Base-by-base conservation (phyloP, 2,797 vertebrate genomes). In the Hyperoplus immaculatus region DNA sequence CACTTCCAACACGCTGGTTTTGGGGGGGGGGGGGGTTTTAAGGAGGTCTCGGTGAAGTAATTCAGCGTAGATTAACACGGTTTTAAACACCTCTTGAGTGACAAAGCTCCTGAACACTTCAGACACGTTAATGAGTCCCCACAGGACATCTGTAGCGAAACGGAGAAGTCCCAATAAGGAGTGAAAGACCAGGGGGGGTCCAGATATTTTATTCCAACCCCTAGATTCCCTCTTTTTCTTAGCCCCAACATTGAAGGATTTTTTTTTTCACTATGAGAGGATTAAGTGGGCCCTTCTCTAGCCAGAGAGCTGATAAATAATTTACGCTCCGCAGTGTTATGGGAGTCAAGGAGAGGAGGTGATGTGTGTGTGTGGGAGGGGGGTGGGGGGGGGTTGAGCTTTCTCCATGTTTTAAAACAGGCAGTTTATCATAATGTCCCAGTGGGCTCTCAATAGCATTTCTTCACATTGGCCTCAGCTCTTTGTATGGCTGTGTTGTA, bases 111-210 rank as follows among this genome's bases (percentile, higher is more conserved):
- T 50, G 63, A 88, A 88, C 77, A 80, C 85, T 85, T 78, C 80
- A 84, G 83, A 89, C 88, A 86, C 84, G 87, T 80, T 89, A 94
- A 93, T 92, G 85, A 89, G 76, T 89, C 87, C 85, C 89, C 47
- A 55, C 81, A 85, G 87, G 83, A 29, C 84, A 3, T 64, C 39
- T 42, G 71, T 47, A 66, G 77, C 65, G 10, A 56, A 60, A 82
- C 29, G 42, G 83, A 83, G 77, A 72, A 75, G 29, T 29, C 29
- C 68, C 36, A 75, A 55, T 88, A 88, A 83, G 71, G 76, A 89
- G 88, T 63, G 29, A 78, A 75, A 82, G 82, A 87, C 85, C 6
- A 3, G 72, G 78, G 83, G 85, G 74, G 81, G 87, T 29, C 29
- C 29, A 29, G 29, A 29, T 29, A 77, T 89, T 87, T 87, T 78